Conservation (phyloP, 1,140 invertebrate genomes). For the Eurosta solidaginis region DNA sequence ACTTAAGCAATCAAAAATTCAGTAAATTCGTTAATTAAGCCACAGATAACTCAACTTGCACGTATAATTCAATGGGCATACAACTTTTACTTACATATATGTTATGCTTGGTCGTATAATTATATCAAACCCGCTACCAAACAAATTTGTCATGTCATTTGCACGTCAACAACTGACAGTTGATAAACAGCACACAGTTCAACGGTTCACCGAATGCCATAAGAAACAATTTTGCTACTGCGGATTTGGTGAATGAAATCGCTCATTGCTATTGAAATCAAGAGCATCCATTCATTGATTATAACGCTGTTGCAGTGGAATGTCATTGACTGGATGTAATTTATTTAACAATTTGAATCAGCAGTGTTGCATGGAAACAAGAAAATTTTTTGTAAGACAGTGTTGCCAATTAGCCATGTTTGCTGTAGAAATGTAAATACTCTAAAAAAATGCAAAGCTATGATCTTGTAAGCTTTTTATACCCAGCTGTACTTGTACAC, state of each 20-base stretch:
- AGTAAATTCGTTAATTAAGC: no score
- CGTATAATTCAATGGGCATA: no score
- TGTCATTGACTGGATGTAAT: background rate
- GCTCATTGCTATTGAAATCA: background rate
- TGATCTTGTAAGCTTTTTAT: background rate
- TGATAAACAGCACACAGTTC: constrained; percentile 51
- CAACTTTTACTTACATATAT: no score
- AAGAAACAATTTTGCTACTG: constrained; percentile 35
- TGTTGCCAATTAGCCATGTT: background rate
- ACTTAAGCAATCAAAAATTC: no score
- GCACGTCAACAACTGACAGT: constrained; percentile 40
- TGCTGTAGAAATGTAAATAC: background rate
- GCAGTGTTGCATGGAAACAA: background rate
- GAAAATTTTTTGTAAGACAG: background rate
- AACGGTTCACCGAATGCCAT: constrained; percentile 48
- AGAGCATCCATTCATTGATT: background rate
- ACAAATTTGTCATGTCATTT: constrained; percentile 48
- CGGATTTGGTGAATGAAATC: background rate
- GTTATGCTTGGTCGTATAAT: no score
- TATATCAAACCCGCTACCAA: background rate
- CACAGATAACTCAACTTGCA: no score
- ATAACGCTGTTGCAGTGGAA: background rate
- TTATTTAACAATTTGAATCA: background rate
- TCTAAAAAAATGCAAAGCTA: background rate
- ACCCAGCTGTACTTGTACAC: no score